phyloP scores from a whole-genome alignment of 2,888 invertebrate species.

The Dicyrtoma fusca region DNA sequence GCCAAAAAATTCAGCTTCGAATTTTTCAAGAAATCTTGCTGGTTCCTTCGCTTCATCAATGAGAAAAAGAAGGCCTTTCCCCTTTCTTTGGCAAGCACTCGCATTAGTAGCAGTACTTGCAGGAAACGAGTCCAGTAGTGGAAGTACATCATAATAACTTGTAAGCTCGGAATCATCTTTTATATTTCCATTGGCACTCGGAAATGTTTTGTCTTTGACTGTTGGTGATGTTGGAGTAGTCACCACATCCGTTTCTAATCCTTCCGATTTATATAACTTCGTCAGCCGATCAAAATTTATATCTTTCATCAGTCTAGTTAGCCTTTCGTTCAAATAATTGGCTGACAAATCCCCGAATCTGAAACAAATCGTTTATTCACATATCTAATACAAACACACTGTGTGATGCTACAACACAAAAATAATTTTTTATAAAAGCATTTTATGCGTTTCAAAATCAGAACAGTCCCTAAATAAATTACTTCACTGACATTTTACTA shows the following conservation, averaged over 20 bases:
- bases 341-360: slow-evolving; percentile 55
- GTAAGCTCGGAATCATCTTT: slow-evolving; percentile 48
- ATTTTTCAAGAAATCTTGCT: slow-evolving; percentile 52
- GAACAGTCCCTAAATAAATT: no score
- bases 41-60: slow-evolving; percentile 56
- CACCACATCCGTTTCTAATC: slow-evolving; percentile 43
- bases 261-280: slow-evolving; percentile 52
- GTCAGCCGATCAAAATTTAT: slow-evolving; percentile 50
- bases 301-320: slow-evolving; percentile 51
- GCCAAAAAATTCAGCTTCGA: slow-evolving; percentile 55
- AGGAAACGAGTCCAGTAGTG: slow-evolving; percentile 54
- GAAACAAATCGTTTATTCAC: neutral
- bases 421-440: no score
- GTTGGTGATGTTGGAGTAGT: slow-evolving; percentile 23
- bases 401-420: no score
- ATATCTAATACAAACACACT: no score
- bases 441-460: no score
- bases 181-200: slow-evolving; percentile 26
- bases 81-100: slow-evolving; percentile 42
- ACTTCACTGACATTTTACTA: no score
- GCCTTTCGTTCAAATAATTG: slow-evolving; percentile 54
- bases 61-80: slow-evolving; percentile 52
- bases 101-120: slow-evolving; percentile 28
- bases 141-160: slow-evolving; percentile 51
- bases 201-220: slow-evolving; percentile 27